A percentile compares a stretch with the other conserved stretches of the same genome.
Conservation (phyloP, 2,888 invertebrate genomes). For the Eupithecia tripunctaria region DNA sequence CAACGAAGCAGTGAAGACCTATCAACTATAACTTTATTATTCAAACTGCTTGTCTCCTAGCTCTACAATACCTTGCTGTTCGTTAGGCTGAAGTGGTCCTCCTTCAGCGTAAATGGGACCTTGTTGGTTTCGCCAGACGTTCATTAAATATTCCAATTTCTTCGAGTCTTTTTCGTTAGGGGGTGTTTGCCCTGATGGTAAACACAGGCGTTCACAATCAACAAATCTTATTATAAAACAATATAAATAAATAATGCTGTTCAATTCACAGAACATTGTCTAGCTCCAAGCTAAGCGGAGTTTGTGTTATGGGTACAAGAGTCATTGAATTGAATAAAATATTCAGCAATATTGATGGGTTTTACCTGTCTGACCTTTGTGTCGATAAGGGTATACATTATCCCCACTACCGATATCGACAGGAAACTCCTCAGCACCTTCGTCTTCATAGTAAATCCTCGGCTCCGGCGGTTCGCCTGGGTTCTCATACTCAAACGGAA, state of each 20-base stretch:
- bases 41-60: slow-evolving; percentile 37
- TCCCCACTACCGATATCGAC: slow-evolving; percentile 78
- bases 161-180: slow-evolving; percentile 61
- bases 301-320: no score
- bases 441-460: slow-evolving; percentile 84
- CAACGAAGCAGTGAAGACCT: slow-evolving; percentile 67
- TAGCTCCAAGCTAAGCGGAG: no score
- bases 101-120: slow-evolving; percentile 75
- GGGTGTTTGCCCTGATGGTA: background rate
- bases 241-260: no score
- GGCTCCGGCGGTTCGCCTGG: slow-evolving; percentile 81
- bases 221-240: no score
- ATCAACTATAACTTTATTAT: slow-evolving; percentile 60
- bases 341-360: background rate
- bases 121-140: slow-evolving; percentile 71
- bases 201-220: background rate
- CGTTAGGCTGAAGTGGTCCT: slow-evolving; percentile 72
- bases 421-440: slow-evolving; percentile 71
- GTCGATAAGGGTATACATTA: slow-evolving; percentile 57
- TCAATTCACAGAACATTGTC: no score
- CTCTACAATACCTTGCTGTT: slow-evolving; percentile 66
- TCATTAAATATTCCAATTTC: slow-evolving; percentile 76
- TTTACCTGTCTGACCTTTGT: slow-evolving; percentile 61
- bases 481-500: slow-evolving; percentile 80
- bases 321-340: background rate